Base-by-base conservation (phyloP, 2,797 vertebrate genomes). In the Poeciliopsis gracilis region DNA sequence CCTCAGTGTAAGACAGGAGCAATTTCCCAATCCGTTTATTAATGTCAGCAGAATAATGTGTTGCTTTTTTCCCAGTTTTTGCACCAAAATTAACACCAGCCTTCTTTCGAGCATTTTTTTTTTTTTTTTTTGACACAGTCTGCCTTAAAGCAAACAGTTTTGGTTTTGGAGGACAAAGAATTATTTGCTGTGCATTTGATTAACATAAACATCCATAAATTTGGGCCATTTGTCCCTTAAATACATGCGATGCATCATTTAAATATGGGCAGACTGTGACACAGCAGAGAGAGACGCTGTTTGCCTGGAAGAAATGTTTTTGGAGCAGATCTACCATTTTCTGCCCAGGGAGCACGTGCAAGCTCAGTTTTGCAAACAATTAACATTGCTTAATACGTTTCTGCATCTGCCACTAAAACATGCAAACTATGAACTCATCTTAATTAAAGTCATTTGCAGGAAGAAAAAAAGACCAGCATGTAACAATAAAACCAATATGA, bases 321-420 rank as follows among this genome's bases (percentile, higher is more conserved):
- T 67, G 63, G 20, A 67, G 36, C 63, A 67, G 63, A 67, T 41
- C 63, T 67, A 33, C 61, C 61, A 20, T 66, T 66, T 66, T 66
- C 61, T 66, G 63, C 36, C 63, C 38, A 20, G 36, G 36, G 20
- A 23, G 10, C 20, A 41, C 20, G 1, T 63, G 61, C 61, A 63
- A 63, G 8, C 61, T 63, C 16, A 63, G 63, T 41, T 67, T 67
- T 25, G 63, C 36, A 25, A 38, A 67, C 63, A 67, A 67, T 67
- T 67, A 67, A 3, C 20, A 41, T 23, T 5, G 36, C 3, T 38
- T 41, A 41, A 67, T 67, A 41, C 10, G 20, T 25, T 41, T 67
- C 63, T 67, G 20, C 63, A 67, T 38, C 8, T 66, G 61, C 16
- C 61, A 20, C 33, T 66, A 6, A 20, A 38, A 41, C 38, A 25